Base-by-base conservation (phyloP, 2,888 invertebrate species). In the Sabatieria punctata region DNA sequence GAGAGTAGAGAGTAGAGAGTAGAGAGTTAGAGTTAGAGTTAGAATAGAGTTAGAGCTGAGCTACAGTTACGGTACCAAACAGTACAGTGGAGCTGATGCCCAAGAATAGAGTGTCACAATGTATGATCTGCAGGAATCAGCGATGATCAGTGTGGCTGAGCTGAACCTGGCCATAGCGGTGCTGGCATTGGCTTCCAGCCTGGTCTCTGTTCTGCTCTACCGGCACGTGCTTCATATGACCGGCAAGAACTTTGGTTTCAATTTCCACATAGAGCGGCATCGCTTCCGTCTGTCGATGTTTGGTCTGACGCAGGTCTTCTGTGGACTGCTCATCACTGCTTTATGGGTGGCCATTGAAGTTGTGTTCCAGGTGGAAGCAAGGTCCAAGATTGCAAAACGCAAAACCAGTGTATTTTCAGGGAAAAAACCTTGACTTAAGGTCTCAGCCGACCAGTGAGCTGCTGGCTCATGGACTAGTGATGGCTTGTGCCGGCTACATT, bases 231-330 rank as follows among this genome's bases (percentile, higher is more conserved):
- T 38, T 18, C 35, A 48, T 18, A 6, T 48, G n/a, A 19, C 26
- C 21, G 43, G 38, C 38, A 37, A 45, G 25, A 45, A 48, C 23
- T 48, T 35, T 39, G 44, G 48, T 13, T 48, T 18, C 23, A 18
- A 13, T 4, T 11, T 45, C n/a, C 27, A 37, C 15, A 19, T 48
- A 4, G 43, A 45, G 25, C 23, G 27, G 45, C 43, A 48, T 25
- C 6, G 48, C 15, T 22, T 48, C 15, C 38, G 45, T 26, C 27
- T 48, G 35, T 37, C 48, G 15, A 6, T 48, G 22, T 35, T 48
- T 2, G 48, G 48, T 2, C 21, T 48, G 39, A n/a, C 33, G 4
- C 44, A 48, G 30, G 19, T 48, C 13, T 23, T 43, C 24, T n/a
- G 15, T 2, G 48, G 48, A 15, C n/a, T 48, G 13, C 35, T 48